A percentile compares a stretch with the other conserved stretches of the same genome.
Evolutionary conservation across 2,113 vertebrate species (phyloP).

Genomic region (Aplodontia rufa): DNA sequence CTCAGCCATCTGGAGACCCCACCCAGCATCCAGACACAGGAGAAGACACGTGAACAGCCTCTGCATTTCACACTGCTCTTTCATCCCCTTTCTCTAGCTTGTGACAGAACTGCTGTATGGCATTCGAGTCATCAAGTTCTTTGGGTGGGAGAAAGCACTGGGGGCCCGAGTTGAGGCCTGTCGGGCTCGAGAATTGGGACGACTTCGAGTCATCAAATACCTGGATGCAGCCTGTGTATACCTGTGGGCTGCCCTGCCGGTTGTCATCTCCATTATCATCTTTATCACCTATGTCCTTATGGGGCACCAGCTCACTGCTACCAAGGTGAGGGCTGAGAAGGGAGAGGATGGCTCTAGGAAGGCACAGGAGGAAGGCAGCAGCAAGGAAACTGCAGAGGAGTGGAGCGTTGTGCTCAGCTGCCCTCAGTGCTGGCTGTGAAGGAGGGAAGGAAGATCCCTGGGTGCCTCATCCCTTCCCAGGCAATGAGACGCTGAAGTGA

Average conservation of each 20-base stretch:
- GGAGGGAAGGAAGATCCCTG: not conserved
- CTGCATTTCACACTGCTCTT: constrained; percentile 20
- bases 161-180: constrained; percentile 84
- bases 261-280: constrained; percentile 94
- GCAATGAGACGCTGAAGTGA: not conserved
- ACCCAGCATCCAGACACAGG: not conserved
- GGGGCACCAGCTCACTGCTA: constrained; percentile 94
- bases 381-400: not conserved
- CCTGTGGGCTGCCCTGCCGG: constrained; percentile 95
- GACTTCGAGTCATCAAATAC: constrained; percentile 89
- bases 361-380: not conserved
- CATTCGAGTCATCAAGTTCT: constrained; percentile 96
- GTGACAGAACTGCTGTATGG: constrained; percentile 95
- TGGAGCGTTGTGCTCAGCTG: not conserved
- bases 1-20: not conserved
- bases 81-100: constrained; percentile 83
- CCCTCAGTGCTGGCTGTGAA: not conserved
- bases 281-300: constrained; percentile 94
- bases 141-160: constrained; percentile 93
- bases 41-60: not conserved
- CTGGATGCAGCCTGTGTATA: constrained; percentile 96
- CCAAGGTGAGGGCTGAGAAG: constrained; percentile 88
- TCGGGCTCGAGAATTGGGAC: constrained; percentile 89
- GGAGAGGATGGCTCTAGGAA: not conserved
- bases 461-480: not conserved